Evolutionary conservation across 2,888 invertebrate species (phyloP).

Genomic region (Mythimna pallens): DNA sequence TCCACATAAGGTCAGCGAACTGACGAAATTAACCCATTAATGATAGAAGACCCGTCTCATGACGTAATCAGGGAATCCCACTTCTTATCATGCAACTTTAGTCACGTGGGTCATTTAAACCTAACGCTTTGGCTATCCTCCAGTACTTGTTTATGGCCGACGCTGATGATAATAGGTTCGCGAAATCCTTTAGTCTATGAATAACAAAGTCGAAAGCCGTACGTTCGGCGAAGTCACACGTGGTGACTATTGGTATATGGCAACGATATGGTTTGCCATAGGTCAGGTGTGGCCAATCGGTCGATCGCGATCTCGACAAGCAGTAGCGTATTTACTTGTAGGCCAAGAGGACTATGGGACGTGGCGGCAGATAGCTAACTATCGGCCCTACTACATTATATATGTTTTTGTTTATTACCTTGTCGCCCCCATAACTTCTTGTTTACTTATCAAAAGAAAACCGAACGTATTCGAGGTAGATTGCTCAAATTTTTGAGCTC

Average conservation of each 20-base stretch:
- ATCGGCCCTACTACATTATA: too few species aligned
- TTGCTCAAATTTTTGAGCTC: too few species aligned
- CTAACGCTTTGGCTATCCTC: conserved; percentile 54
- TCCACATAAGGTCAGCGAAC: conserved; percentile 8
- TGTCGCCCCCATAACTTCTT: too few species aligned
- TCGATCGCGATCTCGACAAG: too few species aligned
- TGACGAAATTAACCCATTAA: conserved; percentile 14
- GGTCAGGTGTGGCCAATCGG: too few species aligned
- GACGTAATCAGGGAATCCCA: conserved; percentile 55
- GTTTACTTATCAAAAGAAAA: too few species aligned
- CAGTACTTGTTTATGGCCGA: conserved; percentile 48
- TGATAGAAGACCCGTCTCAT: conserved; percentile 35
- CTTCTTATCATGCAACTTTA: conserved; percentile 43
- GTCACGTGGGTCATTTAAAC: conserved; percentile 46
- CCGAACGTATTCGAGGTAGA: too few species aligned
- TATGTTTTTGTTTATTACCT: too few species aligned
- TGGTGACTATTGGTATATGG: neutral
- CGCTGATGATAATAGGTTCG: conserved; percentile 63
- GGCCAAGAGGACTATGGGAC: too few species aligned
- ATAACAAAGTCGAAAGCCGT: conserved; percentile 47
- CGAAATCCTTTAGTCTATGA: conserved; percentile 45
- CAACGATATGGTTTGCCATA: too few species aligned
- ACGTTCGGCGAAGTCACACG: conserved; percentile 36
- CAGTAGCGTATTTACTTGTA: too few species aligned
- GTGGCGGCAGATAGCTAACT: too few species aligned